Conservation (phyloP, 2,888 invertebrate species). For the Trypoxylon attenuatum region DNA sequence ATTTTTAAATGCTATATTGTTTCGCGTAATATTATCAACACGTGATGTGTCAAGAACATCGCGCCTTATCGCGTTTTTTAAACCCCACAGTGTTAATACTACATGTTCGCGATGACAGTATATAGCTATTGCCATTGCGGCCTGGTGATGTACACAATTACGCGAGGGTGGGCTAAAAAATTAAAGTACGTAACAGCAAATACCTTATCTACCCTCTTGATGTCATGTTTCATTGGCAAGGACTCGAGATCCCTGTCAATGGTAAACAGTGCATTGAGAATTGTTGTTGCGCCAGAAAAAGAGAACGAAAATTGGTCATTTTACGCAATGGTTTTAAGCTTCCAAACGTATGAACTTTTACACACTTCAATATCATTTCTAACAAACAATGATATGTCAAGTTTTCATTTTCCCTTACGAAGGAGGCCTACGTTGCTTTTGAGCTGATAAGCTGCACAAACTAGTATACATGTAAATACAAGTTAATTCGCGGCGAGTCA, state of each 20-base stretch:
- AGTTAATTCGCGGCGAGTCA: no score
- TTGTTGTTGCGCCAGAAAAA: not conserved
- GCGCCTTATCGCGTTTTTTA: conserved; percentile 38
- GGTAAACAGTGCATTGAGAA: not conserved
- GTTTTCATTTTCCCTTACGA: not conserved
- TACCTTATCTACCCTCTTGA: not conserved
- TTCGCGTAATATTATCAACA: conserved; percentile 44
- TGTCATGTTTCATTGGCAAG: not conserved
- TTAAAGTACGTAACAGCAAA: conserved; percentile 2
- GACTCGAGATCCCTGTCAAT: not conserved
- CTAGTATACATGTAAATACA: no score
- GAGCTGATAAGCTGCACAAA: no score
- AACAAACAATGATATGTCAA: not conserved
- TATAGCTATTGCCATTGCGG: no score
- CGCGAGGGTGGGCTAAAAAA: conserved; percentile 5
- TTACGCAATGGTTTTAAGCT: no score
- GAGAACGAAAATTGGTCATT: no score
- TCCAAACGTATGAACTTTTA: no score
- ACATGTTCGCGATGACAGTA: no score
- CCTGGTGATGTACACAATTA: not conserved
- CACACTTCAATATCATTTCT: not conserved
- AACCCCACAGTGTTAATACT: conserved; percentile 5
- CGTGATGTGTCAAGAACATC: conserved; percentile 35
- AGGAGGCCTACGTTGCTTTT: no score
- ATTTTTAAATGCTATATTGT: conserved; percentile 43